Conservation (phyloP, 2,113 vertebrate species). For the Salvelinus namaycush region DNA sequence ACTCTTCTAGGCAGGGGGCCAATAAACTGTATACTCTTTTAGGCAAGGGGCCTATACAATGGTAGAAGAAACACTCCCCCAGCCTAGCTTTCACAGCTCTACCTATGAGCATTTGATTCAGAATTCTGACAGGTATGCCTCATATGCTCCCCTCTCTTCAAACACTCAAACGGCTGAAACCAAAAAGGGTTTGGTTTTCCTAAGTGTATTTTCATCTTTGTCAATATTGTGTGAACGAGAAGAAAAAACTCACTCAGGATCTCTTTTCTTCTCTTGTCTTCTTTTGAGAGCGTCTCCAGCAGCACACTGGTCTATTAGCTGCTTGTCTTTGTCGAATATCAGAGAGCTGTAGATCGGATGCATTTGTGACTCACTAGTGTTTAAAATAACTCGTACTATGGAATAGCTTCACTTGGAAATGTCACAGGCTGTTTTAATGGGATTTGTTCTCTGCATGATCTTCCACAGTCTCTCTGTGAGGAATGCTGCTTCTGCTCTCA, state of each 20-base stretch:
- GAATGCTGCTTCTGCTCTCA: slow-evolving; percentile 40
- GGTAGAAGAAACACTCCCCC: not conserved
- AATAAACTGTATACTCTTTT: too few relatives aligned
- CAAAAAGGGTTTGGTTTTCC: slow-evolving; percentile 27
- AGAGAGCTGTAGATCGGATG: slow-evolving; percentile 45
- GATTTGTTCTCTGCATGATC: slow-evolving; percentile 20
- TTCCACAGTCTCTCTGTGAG: slow-evolving; percentile 41
- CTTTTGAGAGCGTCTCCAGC: slow-evolving; percentile 62
- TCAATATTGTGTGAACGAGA: slow-evolving; percentile 52
- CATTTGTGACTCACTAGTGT: slow-evolving; percentile 64
- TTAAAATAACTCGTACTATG: slow-evolving; percentile 61
- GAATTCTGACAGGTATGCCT: slow-evolving; percentile 30
- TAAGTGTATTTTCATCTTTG: slow-evolving; percentile 52
- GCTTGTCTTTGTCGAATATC: slow-evolving; percentile 44
- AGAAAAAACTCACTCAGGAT: slow-evolving; percentile 13
- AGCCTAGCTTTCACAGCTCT: slow-evolving; percentile 22
- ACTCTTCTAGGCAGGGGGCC: too few relatives aligned
- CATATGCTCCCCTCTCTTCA: slow-evolving; percentile 1
- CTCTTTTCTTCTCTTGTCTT: slow-evolving; percentile 55
- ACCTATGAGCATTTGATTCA: slow-evolving; percentile 13
- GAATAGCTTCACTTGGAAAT: slow-evolving; percentile 41
- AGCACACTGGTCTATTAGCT: slow-evolving; percentile 60
- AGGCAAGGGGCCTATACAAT: too few relatives aligned
- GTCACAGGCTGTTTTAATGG: slow-evolving; percentile 12
- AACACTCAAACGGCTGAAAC: slow-evolving; percentile 37